Evolutionary conservation across 2,113 vertebrate species (phyloP).

Genomic region (Cichladusa arquata): DNA sequence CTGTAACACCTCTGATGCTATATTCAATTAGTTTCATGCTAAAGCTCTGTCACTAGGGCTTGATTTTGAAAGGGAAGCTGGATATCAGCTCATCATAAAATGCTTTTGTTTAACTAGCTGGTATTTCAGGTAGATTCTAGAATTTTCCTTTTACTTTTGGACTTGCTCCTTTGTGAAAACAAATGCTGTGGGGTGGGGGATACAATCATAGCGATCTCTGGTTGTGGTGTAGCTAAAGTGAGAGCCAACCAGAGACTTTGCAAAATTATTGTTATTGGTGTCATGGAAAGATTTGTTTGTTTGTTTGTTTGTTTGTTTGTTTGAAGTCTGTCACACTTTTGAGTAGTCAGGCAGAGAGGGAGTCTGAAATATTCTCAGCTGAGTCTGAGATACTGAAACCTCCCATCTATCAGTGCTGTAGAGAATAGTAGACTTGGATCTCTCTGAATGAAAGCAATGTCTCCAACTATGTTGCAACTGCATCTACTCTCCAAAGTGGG

Average conservation of each 20-base stretch:
- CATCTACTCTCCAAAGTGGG: background rate
- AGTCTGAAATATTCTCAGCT: background rate
- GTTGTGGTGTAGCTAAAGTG: background rate
- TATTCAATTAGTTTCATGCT: background rate
- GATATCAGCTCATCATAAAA: background rate
- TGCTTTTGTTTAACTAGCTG: background rate
- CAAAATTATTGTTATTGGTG: background rate
- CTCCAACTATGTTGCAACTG: background rate
- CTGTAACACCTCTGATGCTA: background rate
- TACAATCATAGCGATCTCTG: background rate
- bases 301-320: background rate
- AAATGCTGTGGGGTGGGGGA: background rate
- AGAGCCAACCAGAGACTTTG: background rate
- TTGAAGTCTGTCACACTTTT: background rate
- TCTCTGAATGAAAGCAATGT: constrained; percentile 9
- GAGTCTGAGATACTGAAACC: background rate
- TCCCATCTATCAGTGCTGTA: background rate
- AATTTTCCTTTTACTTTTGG: background rate
- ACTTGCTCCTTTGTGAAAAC: background rate
- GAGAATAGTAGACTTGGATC: background rate
- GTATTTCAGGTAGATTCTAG: background rate
- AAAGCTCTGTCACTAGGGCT: background rate
- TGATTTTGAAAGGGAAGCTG: background rate
- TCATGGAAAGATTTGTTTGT: background rate
- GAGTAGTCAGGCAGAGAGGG: background rate